These are phyloP conservation scores for Metopolophium dirhodum DNA, from an alignment of 1,140 invertebrate species.

Conservation along the genomic window DNA sequence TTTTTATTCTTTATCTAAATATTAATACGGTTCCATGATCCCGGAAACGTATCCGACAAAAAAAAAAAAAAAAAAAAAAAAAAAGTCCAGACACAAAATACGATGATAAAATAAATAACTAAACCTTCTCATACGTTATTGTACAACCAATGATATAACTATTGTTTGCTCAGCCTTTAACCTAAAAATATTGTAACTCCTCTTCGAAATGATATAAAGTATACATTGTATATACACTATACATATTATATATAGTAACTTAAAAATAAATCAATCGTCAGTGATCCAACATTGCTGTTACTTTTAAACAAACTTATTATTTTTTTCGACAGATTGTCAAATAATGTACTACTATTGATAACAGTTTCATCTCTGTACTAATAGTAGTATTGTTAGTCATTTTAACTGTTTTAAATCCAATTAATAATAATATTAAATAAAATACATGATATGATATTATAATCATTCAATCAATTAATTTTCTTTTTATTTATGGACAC, in stretches of 20 bases:
- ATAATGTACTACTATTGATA: not conserved
- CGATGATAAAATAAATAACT: constrained; percentile 3
- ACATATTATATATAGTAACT: no score
- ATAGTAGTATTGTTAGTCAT: not conserved
- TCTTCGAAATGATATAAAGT: not conserved
- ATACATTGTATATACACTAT: no score
- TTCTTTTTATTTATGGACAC: not conserved
- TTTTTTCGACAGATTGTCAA: not conserved
- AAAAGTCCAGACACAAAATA: not conserved
- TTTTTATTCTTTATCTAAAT: constrained; percentile 12
- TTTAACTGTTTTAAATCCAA: not conserved
- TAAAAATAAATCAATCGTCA: not conserved
- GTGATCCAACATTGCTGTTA: not conserved
- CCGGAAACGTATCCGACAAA: not conserved
- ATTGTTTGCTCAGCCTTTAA: not conserved
- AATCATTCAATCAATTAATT: not conserved
- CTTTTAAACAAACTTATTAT: not conserved
- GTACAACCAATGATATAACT: not conserved
- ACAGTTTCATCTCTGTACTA: not conserved
- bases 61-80: not conserved
- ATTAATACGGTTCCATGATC: not conserved
- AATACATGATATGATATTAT: not conserved
- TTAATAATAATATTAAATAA: not conserved
- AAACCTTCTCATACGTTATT: not conserved
- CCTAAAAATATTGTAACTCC: not conserved